phyloP scores from a whole-genome alignment of 2,113 vertebrate species.

The Progne subis region DNA sequence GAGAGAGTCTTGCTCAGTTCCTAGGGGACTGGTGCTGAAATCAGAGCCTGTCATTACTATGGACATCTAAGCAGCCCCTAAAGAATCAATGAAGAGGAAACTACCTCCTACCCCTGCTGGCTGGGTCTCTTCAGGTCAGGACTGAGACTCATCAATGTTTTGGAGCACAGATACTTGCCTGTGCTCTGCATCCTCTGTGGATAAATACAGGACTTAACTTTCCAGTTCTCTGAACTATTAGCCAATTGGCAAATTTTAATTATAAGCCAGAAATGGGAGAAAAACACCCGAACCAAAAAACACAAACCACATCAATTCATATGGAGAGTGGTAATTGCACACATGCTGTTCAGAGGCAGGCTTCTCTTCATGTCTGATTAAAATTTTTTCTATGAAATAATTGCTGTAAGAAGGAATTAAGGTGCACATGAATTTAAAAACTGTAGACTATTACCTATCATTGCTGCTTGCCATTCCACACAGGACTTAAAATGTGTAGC shows the following conservation, averaged over 20 bases:
- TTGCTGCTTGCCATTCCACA: neutral
- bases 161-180: neutral
- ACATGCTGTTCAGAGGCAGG: neutral
- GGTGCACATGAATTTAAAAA: neutral
- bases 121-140: neutral
- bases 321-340: conserved; percentile 1
- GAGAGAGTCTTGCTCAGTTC: neutral
- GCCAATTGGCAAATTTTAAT: conserved; percentile 14
- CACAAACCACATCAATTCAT: neutral
- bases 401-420: neutral
- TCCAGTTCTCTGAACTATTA: neutral
- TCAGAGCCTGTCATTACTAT: neutral
- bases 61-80: neutral
- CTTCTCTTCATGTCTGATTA: neutral
- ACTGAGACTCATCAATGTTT: neutral
- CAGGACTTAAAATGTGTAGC: neutral
- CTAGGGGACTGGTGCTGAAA: neutral
- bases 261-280: neutral
- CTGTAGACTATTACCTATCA: neutral
- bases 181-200: neutral
- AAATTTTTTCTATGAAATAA: neutral
- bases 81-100: neutral
- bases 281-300: neutral
- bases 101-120: neutral
- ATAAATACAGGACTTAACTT: conserved; percentile 16